These are phyloP conservation scores for Adineta ricciae DNA, from an alignment of 2,888 invertebrate species.

Conservation along the genomic window DNA sequence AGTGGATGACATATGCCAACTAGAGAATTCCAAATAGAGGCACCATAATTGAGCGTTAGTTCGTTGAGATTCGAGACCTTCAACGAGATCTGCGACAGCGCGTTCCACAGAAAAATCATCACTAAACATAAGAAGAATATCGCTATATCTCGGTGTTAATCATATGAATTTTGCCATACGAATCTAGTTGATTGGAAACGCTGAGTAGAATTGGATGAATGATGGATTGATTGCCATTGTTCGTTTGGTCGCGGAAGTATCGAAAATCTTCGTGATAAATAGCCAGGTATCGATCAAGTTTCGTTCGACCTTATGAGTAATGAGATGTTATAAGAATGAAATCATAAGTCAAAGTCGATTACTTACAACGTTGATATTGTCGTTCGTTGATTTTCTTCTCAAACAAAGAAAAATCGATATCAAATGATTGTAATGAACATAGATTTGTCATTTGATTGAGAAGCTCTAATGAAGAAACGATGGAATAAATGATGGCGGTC, in stretches of 20 bases:
- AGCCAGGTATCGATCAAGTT: constrained; percentile 12
- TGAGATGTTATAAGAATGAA: not conserved
- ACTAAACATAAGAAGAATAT: not conserved
- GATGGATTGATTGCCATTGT: not conserved
- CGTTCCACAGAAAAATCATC: not conserved
- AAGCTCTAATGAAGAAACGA: not conserved
- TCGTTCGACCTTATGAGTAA: not conserved
- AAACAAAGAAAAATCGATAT: not conserved
- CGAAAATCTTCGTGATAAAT: constrained; percentile 14
- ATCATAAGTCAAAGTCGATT: not conserved
- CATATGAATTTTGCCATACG: not conserved
- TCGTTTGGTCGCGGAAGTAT: not conserved
- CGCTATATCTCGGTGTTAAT: too few species aligned
- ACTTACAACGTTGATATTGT: constrained; percentile 15
- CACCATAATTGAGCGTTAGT: constrained; percentile 5
- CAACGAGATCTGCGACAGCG: not conserved
- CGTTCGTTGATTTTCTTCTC: not conserved
- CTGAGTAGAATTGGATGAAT: not conserved
- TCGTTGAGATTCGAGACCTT: not conserved
- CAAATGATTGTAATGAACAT: not conserved
- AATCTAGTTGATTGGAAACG: not conserved
- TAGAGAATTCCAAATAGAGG: not conserved
- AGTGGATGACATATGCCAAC: not conserved
- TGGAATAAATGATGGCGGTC: too few species aligned
- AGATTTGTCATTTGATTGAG: not conserved